Evolutionary conservation across 2,797 vertebrate species (phyloP), one percentile per base, ranked within the genome.

Genomic region (Gallinago nigripennis): DNA sequence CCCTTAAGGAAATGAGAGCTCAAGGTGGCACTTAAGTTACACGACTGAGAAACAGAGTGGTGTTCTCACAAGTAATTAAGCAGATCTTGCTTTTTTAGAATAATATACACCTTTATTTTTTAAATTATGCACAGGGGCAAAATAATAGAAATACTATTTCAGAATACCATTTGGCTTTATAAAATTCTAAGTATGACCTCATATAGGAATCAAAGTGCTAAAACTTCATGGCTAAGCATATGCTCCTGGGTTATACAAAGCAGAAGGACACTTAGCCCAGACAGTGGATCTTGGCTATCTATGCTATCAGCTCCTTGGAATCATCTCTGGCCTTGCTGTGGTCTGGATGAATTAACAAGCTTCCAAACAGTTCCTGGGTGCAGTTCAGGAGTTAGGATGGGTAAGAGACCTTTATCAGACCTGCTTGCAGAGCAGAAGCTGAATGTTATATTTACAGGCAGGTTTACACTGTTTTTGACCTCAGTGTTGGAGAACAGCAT

Each of bases 401-500:
- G 7, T 65, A 75, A 86, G 24, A 80, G 54, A 72, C 51, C 7
- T 91, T 57, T 61, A 82, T 25, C 14, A 85, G 51, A 73, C 16
- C 27, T 76, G 12, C 33, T 65, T 57, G 43, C 43, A 77, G 60
- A 77, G n/a, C 16, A 82, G 39, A 37, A 94, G 31, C 6, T 58
- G 39, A 61, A 57, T 72, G 16, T 53, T 86, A 7, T 11, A 58
- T 90, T 90, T 93, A 50, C 17, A 82, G 35, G 8, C 16, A 85
- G 19, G 7, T 68, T 92, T 73, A 71, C 66, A 45, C 4, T 23
- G 53, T 18, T 77, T 88, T 88, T 84, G 61, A 71, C 39, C 56
- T 68, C 3, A 0, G 1, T 78, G 39, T 11, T 0, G 0, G 16
- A 82, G 35, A 70, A 90, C 1, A 1, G 15, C 8, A 28, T 19